These are phyloP conservation scores for Eupristina koningsbergeri DNA, from an alignment of 1,140 invertebrate genomes.

Conservation along the genomic window DNA sequence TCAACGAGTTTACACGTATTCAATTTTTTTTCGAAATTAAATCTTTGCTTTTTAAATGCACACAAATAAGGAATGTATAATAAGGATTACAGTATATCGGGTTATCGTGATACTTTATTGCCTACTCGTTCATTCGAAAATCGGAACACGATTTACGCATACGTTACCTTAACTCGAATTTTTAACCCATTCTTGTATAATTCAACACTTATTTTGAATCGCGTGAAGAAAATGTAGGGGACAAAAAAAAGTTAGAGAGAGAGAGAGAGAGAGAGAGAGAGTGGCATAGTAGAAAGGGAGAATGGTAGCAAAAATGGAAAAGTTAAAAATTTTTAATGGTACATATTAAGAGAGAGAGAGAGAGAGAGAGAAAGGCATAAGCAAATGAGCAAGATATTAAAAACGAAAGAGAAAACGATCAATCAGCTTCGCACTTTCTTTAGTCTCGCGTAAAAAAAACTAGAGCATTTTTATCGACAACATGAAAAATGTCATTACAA, in stretches of 20 bases:
- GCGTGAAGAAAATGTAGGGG: not conserved
- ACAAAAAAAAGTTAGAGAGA: not conserved
- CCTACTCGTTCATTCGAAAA: slow-evolving; percentile 51
- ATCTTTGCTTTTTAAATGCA: not conserved
- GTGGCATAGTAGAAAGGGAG: not conserved
- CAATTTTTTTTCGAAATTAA: not conserved
- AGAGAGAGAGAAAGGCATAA: not conserved
- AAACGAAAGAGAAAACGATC: slow-evolving; percentile 56
- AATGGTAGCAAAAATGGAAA: slow-evolving; percentile 29
- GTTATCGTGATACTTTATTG: slow-evolving; percentile 27
- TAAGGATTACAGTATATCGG: slow-evolving; percentile 10
- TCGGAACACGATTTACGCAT: slow-evolving; percentile 57
- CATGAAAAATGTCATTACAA: slow-evolving; percentile 21
- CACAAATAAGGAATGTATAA: not conserved
- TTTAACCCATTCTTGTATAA: slow-evolving; percentile 57
- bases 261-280: not conserved
- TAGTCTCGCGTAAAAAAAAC: slow-evolving; percentile 28
- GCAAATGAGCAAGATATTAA: too few relatives aligned
- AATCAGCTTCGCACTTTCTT: slow-evolving; percentile 59
- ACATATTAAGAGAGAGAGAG: not conserved
- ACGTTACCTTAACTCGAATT: slow-evolving; percentile 64
- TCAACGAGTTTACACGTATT: not conserved
- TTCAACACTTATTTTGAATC: slow-evolving; percentile 54
- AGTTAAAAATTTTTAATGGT: too few relatives aligned
- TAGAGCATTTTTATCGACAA: slow-evolving; percentile 41